phyloP scores from a whole-genome alignment of 2,113 vertebrate species.

The Osmerus mordax region DNA sequence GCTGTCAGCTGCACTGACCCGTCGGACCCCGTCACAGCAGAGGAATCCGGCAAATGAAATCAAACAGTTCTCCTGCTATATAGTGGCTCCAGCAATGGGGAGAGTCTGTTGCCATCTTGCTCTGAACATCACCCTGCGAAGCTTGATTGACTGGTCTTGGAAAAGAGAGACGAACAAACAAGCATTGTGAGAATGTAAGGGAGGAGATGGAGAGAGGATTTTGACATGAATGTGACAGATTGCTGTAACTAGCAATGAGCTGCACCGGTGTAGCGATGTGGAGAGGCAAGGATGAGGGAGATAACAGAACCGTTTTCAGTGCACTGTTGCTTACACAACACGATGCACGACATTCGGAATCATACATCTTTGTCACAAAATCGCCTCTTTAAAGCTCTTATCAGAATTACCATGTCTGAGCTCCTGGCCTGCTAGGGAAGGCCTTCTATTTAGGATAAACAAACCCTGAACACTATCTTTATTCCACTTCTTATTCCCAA shows the following conservation, averaged over 20 bases:
- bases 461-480: too few species aligned
- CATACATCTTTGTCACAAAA: background rate
- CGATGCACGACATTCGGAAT: background rate
- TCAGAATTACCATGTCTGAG: background rate
- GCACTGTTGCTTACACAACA: background rate
- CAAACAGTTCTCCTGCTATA: slow-evolving; percentile 50
- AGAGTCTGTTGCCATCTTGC: slow-evolving; percentile 52
- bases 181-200: slow-evolving; percentile 36
- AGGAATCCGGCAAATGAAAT: slow-evolving; percentile 50
- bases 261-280: background rate
- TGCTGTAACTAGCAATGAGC: slow-evolving; percentile 17
- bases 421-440: background rate
- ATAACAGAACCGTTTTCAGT: slow-evolving; percentile 29
- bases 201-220: slow-evolving; percentile 18
- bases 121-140: slow-evolving; percentile 53
- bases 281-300: slow-evolving; percentile 13
- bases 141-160: slow-evolving; percentile 45
- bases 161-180: slow-evolving; percentile 33
- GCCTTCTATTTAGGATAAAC: background rate
- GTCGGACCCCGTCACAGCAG: slow-evolving; percentile 27
- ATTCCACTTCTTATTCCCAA: too few species aligned
- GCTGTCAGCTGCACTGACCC: slow-evolving; percentile 62
- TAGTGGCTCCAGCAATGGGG: slow-evolving; percentile 17
- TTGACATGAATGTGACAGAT: slow-evolving; percentile 4
- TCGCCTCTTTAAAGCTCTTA: background rate